Evolutionary conservation across 2,888 invertebrate genomes (phyloP), one percentile per base, ranked within the genome.

Genomic region (Torymus aiolomorphi): DNA sequence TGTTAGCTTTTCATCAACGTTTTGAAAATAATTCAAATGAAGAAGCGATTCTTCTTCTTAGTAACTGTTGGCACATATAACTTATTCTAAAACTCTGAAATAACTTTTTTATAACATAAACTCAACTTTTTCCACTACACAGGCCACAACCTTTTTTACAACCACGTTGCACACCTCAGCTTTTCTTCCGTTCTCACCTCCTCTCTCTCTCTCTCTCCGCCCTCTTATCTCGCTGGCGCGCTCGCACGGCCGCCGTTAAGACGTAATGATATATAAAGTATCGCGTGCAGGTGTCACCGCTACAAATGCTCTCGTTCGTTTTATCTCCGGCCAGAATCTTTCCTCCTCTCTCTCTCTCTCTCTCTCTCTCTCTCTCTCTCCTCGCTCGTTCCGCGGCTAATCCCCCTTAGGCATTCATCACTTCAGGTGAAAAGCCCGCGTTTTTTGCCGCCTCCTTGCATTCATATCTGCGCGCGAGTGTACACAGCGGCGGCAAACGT

Each of bases 221-320:
- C 11, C n/a, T 72, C 66, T 69, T 70, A 76, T 70, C 69, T 57
- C 42, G 8, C 42, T 8, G 5, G 13, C 54, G 56, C 31, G 56
- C 24, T 63, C 42, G 24, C 54, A 62, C 70, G 62, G 56, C 4
- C 42, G 42, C 62, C 73, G 73, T 73, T 69, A 74, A 69, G 78
- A 71, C 70, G 66, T 76, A 77, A 78, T 86, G 87, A 87, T 86
- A 85, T 86, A 85, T 86, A 83, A 86, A 85, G 84, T 84, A 86
- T 85, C 83, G 85, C 84, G 85, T 84, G 88, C 88, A 88, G 89
- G 88, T 88, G 88, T 88, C 87, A 85, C 86, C 63, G 74, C 84
- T 84, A 88, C 88, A 88, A 88, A 88, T 87, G 80, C 76, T 80
- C 80, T 76, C 80, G 76, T 80, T 80, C 76, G 54, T 61, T 73